Percentiles rank a stretch among this genome's conserved stretches.
phyloP scores from a whole-genome alignment of 2,113 vertebrate species.

The Rhinoderma darwinii region DNA sequence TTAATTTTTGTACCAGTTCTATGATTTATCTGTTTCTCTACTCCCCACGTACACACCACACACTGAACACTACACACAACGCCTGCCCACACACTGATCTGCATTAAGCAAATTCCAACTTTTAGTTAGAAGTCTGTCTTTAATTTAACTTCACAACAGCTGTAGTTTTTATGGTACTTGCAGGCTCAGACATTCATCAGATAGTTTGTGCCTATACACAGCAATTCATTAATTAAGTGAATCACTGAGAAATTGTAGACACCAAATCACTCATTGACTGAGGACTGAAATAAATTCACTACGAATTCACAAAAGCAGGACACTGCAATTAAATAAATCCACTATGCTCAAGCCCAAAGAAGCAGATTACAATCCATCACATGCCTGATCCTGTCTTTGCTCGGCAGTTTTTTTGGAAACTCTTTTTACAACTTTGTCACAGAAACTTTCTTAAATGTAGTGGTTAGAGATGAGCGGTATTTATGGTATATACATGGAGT shows the following conservation, averaged over 20 bases:
- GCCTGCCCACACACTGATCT: background rate
- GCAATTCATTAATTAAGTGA: constrained; percentile 45
- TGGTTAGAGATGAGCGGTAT: too few species aligned
- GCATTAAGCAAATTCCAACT: background rate
- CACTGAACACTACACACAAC: background rate
- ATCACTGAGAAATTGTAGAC: constrained; percentile 8
- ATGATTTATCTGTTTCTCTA: background rate
- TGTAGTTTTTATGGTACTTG: background rate
- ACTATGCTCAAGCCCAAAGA: constrained; percentile 21
- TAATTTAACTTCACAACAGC: background rate
- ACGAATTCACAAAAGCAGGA: background rate
- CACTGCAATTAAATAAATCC: constrained; percentile 41
- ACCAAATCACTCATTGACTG: constrained; percentile 39
- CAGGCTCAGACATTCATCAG: constrained; percentile 39
- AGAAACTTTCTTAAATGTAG: constrained; percentile 4
- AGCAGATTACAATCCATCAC: constrained; percentile 39
- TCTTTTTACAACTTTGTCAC: background rate
- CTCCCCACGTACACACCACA: background rate
- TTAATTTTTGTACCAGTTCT: background rate
- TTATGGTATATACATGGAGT: too few species aligned
- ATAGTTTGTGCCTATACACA: constrained; percentile 14
- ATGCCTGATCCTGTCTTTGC: background rate
- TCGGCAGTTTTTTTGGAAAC: background rate
- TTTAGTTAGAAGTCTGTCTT: background rate
- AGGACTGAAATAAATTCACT: constrained; percentile 35